These are phyloP conservation scores for Ophion costatus DNA, from an alignment of 2,888 invertebrate species.

Conservation along the genomic window DNA sequence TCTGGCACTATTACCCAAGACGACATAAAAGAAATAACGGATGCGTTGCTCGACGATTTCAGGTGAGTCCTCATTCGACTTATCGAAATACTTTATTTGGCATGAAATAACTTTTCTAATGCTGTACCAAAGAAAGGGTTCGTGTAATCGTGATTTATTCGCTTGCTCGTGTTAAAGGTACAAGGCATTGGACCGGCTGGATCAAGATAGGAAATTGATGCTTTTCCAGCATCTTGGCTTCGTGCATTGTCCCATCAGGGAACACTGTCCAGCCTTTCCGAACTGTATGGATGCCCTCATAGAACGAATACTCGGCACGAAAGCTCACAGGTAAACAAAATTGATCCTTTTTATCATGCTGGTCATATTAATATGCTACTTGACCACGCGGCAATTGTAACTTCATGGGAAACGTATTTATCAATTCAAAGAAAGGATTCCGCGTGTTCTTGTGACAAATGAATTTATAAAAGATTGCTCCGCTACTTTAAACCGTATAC, in stretches of 20 bases:
- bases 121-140: background rate
- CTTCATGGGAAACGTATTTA: too few species aligned
- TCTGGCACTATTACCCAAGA: constrained; percentile 96
- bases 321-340: constrained; percentile 86
- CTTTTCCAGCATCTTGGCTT: constrained; percentile 97
- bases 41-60: constrained; percentile 95
- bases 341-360: background rate
- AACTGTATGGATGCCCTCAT: constrained; percentile 92
- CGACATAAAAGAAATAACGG: constrained; percentile 96
- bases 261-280: constrained; percentile 96
- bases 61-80: constrained; percentile 85
- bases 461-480: too few species aligned
- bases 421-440: too few species aligned
- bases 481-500: too few species aligned
- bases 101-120: background rate
- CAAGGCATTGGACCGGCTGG: constrained; percentile 95
- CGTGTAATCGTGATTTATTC: background rate
- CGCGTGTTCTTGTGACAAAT: too few species aligned
- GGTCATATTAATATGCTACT: background rate
- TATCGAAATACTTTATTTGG: background rate
- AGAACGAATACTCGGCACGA: constrained; percentile 88
- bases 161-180: constrained; percentile 86
- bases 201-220: constrained; percentile 97
- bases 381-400: background rate
- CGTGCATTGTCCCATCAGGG: constrained; percentile 96